These are phyloP conservation scores for Hystrix cristata DNA, from an alignment of 2,113 vertebrate genomes.

Conservation along the genomic window DNA sequence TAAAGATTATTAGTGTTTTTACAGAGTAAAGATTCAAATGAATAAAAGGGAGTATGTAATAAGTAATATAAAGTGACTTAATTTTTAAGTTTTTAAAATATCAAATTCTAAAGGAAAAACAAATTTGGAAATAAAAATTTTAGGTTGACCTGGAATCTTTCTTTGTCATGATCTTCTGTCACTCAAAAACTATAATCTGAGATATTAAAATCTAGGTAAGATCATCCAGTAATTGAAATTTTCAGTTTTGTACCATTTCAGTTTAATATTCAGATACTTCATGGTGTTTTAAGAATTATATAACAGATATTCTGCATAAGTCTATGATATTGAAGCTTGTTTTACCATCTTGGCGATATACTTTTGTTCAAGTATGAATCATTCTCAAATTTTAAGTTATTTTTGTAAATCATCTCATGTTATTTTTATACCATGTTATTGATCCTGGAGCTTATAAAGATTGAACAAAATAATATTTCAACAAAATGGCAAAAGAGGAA, in stretches of 20 bases:
- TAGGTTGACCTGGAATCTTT: background rate
- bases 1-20: background rate
- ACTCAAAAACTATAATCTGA: background rate
- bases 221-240: background rate
- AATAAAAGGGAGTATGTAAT: background rate
- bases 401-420: background rate
- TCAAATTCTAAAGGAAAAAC: background rate
- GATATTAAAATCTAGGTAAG: background rate
- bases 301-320: background rate
- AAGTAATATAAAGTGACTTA: background rate
- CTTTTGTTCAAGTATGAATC: constrained; percentile 15
- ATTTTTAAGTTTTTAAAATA: background rate
- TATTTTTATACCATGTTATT: constrained; percentile 7
- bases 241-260: background rate
- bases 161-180: background rate
- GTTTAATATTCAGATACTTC: background rate
- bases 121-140: background rate
- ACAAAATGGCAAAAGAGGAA: background rate
- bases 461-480: background rate
- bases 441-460: background rate
- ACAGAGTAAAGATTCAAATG: background rate
- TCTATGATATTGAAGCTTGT: background rate
- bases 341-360: background rate
- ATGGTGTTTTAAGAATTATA: background rate
- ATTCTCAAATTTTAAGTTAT: background rate